Evolutionary conservation across 2,797 vertebrate species (phyloP).

Genomic region (Tachyglossus aculeatus): DNA sequence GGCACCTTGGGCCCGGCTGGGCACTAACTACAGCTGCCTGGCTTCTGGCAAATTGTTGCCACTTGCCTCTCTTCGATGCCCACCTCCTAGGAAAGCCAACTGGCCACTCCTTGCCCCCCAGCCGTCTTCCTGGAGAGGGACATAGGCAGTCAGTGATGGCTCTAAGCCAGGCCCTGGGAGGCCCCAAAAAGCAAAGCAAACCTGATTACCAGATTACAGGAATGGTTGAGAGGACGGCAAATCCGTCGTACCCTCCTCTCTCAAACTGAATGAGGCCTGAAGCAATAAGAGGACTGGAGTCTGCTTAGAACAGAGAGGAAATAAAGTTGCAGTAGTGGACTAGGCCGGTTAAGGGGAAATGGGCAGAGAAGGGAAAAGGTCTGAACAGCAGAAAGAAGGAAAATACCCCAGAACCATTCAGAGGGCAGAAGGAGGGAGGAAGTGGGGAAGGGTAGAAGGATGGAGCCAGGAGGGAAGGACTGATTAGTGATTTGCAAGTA

Average conservation of each 20-base stretch:
- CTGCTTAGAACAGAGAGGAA: background rate
- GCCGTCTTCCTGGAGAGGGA: background rate
- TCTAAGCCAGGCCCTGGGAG: background rate
- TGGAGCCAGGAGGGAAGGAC: background rate
- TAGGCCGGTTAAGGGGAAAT: background rate
- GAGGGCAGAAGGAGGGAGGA: background rate
- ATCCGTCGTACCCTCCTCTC: background rate
- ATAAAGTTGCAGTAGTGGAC: background rate
- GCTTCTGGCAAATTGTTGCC: too few species aligned
- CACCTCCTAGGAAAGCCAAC: rapidly evolving
- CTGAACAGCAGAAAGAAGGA: too few species aligned
- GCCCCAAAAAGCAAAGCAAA: slow-evolving; percentile 11
- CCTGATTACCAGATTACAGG: background rate
- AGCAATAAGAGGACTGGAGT: background rate
- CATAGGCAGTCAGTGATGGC: background rate
- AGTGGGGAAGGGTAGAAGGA: rapidly evolving
- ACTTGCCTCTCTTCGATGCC: background rate
- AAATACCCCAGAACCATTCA: background rate
- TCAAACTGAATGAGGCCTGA: background rate
- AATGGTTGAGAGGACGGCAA: background rate
- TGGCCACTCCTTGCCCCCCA: background rate
- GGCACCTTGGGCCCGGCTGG: too few species aligned
- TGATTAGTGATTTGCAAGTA: background rate
- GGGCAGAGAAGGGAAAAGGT: background rate
- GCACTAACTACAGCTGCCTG: too few species aligned